Conservation (phyloP, 1,140 invertebrate genomes). For the Thereuonema tuberculata region DNA sequence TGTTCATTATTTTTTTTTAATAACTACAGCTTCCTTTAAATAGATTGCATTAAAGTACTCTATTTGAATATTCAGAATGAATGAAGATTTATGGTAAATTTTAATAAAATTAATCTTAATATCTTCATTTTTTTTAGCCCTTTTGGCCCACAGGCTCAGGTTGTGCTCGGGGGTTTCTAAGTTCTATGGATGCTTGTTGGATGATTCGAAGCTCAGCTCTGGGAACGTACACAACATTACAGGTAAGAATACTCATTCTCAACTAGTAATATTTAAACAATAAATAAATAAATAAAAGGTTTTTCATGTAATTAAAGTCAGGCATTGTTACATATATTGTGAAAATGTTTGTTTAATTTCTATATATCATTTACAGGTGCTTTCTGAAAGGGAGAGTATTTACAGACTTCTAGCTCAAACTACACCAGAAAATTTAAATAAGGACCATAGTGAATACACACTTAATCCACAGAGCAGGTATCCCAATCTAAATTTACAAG, state of each 20-base stretch:
- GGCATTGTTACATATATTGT: no score
- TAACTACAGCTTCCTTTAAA: no score
- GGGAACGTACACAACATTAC: slow-evolving; percentile 32
- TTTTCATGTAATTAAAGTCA: no score
- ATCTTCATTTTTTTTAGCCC: slow-evolving; percentile 50
- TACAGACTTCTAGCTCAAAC: slow-evolving; percentile 84
- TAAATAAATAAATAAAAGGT: background rate
- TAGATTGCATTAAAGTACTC: no score
- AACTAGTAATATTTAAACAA: no score
- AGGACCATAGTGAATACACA: slow-evolving; percentile 50
- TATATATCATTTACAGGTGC: no score
- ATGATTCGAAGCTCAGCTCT: slow-evolving; percentile 73
- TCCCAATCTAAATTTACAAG: slow-evolving; percentile 40
- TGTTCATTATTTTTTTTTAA: no score
- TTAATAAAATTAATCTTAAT: no score
- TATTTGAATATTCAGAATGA: no score
- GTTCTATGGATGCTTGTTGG: slow-evolving; percentile 92
- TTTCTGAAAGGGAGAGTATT: slow-evolving; percentile 89
- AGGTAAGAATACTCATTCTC: no score
- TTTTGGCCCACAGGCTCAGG: slow-evolving; percentile 98
- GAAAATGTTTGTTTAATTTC: no score
- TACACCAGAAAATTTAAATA: slow-evolving; percentile 85
- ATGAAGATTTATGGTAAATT: no score
- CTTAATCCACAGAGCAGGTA: slow-evolving; percentile 32
- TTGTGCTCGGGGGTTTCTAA: slow-evolving; percentile 90